These are phyloP conservation scores for Zoanthus sociatus DNA, from an alignment of 92 coral and sea anemone genomes.

Conservation along the genomic window DNA sequence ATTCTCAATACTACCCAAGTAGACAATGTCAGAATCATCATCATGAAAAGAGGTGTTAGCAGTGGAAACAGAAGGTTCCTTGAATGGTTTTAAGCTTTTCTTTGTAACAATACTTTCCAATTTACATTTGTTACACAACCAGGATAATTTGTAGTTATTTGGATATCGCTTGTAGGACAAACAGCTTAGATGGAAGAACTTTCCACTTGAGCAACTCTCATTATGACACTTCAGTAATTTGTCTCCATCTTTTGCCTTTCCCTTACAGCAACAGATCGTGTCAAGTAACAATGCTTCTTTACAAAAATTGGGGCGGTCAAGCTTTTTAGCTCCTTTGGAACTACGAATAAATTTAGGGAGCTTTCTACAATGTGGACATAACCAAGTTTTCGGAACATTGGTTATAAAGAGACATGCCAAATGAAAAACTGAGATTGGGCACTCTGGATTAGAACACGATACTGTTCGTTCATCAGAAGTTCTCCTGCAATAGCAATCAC, in stretches of 20 bases:
- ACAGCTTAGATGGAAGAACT: conserved; percentile 1
- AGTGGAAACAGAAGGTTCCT: conserved; percentile 10
- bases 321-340: no score
- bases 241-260: conserved; percentile 15
- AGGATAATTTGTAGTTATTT: conserved; percentile 5
- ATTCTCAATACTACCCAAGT: neutral
- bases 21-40: conserved; percentile 7
- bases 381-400: no score
- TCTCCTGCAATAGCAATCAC: neutral
- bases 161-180: neutral
- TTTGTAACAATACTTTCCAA: neutral
- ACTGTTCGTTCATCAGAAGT: neutral
- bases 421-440: no score
- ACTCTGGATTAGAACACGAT: no score
- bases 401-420: no score
- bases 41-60: conserved; percentile 1
- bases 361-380: no score
- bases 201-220: neutral
- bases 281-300: conserved; percentile 14
- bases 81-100: neutral
- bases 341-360: no score
- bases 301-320: no score
- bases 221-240: conserved; percentile 15
- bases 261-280: conserved; percentile 35
- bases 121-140: neutral